Evolutionary conservation across 2,797 vertebrate species (phyloP), one percentile per base, ranked within the genome.

Genomic region (Chanos chanos): DNA sequence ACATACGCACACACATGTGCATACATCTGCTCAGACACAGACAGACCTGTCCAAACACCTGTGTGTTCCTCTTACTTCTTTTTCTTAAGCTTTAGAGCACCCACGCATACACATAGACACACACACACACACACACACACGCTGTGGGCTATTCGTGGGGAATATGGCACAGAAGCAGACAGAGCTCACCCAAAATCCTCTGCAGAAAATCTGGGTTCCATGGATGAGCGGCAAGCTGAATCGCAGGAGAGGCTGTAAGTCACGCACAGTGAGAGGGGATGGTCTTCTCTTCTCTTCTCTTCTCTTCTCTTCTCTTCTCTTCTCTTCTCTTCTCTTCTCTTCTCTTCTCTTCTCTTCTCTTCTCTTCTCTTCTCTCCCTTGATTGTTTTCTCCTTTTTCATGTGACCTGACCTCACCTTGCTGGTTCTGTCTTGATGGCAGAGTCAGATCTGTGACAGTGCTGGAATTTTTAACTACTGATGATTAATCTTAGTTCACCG

Each of bases 131-230:
- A 64, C 18, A 31, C 8, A 65, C 21, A 16, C 13, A 27, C 9
- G 5, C 3, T 25, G 25, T 24, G 41, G 34, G n/a, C n/a, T n/a
- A n/a, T n/a, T n/a, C 2, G 13, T 7, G 13, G n/a, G 37, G 73
- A 79, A 61, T 56, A 92, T 91, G 90, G 83, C 86, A 25, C 74
- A 51, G 16, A 76, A 71, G 24, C 67, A 83, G 57, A 78, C 74
- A 31, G 78, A 81, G 33, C 89, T 93, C 36, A 91, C 86, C 5
- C 90, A 92, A 64, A 92, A 86, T 15, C 89, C 89, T 36, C 82
- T 91, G 63, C 89, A 93, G 84, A 94, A 94, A 78, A 91, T 87
- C 16, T 92, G 93, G 94, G 91, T 90, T 15, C 90, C 92, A 3
- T 86, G 89, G 70, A 77, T 89, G 81, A 79, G 83, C 44, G 84